phyloP scores from a whole-genome alignment of 2,888 invertebrate genomes.

The Melieria crassipennis region DNA sequence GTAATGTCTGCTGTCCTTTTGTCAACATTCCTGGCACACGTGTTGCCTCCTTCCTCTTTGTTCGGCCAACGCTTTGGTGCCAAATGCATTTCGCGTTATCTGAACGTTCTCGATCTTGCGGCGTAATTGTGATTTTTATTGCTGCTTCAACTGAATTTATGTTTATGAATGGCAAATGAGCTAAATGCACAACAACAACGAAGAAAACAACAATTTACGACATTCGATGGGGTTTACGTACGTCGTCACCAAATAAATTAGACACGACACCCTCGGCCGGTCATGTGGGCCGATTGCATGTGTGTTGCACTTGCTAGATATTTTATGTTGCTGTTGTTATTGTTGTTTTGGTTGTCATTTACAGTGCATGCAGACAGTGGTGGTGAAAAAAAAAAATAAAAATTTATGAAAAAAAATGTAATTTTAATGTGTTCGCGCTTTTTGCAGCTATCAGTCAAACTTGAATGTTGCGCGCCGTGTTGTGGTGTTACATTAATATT shows the following conservation, averaged over 20 bases:
- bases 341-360: not conserved
- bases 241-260: conserved; percentile 38
- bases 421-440: not conserved
- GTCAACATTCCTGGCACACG: too few species aligned
- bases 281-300: not conserved
- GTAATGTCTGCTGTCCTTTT: too few species aligned
- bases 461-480: not conserved
- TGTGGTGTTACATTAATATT: not conserved
- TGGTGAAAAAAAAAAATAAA: not conserved
- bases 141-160: conserved; percentile 30
- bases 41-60: too few species aligned
- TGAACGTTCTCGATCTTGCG: conserved; percentile 27
- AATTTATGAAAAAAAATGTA: not conserved
- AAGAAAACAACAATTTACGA: conserved; percentile 27
- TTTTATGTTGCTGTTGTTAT: too few species aligned
- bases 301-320: not conserved
- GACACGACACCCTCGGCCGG: conserved; percentile 7
- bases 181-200: conserved; percentile 8
- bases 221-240: conserved; percentile 25
- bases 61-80: conserved; percentile 10
- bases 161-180: conserved; percentile 44
- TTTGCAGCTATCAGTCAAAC: not conserved
- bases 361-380: not conserved
- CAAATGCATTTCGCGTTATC: conserved; percentile 29
- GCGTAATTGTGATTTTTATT: conserved; percentile 42